Evolutionary conservation across 2,888 invertebrate species (phyloP), one percentile per base, ranked within the genome.

Genomic region (Archips crataeganus): DNA sequence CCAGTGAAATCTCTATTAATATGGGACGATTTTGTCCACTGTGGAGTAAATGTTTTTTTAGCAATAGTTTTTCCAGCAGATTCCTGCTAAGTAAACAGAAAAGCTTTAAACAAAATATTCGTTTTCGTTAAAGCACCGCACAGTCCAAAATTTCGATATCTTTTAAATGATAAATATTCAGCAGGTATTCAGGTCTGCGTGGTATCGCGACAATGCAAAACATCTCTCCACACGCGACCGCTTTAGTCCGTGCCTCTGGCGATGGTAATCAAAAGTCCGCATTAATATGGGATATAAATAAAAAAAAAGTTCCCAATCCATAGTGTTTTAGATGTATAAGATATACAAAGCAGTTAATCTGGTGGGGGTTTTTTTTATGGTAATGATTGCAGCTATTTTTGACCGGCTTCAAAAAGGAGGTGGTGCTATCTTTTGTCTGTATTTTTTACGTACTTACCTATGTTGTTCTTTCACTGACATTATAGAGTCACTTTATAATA

Each of bases 221-320:
- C n/a, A 68, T 73, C 23, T 64, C 15, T 45, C 42, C 36, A 59
- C 67, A 69, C 64, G 74, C 65, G 57, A 74, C 36, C 73, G 49
- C 59, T 13, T 59, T 10, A 57, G 54, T 39, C 47, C 47, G 15
- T 6, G 73, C 73, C 73, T 64, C 68, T 68, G 73, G 73, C 73
- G 73, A 73, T 73, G 63, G 39, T 59, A 59, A 73, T 73, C 68
- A 32, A 36, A 59, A 23, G 73, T 64, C 39, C 68, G 69, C 73
- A 68, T 69, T 73, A 73, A 73, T 73, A 69, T 54, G 8, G 54
- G 32, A 23, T 63, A 68, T 63, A 34, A 57, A 54, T 42, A 36
- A 63, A 62, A 73, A 72, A 62, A 57, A 73, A 60, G 23, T 60
- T 34, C 34, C 39, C 39, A 36, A 72, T 63, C 61, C 49, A 61